Evolutionary conservation across 2,113 vertebrate species (phyloP), one percentile per base, ranked within the genome.

Genomic region (Aplodontia rufa): DNA sequence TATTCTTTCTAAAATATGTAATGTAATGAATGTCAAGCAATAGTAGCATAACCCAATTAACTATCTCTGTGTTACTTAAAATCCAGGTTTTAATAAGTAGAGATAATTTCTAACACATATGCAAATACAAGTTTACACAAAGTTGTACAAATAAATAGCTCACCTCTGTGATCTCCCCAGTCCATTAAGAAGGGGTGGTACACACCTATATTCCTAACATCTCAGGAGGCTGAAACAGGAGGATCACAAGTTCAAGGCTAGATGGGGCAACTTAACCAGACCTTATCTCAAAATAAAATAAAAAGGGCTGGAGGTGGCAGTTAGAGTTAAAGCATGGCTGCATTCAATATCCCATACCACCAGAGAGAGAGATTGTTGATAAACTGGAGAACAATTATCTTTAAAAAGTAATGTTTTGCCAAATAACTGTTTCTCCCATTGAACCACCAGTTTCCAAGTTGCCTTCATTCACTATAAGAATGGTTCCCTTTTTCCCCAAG

Each of bases 321-420:
- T 60, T 9, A 60, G 58, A 26, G 58, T 22, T 60, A 60, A 28
- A 60, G 24, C 58, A n/a, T n/a, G n/a, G n/a, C n/a, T n/a, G n/a
- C n/a, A 60, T 60, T 60, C 58, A 28, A 10, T 60, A 8, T 9
- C 24, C 30, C 30, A 10, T 16, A 32, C 62, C 12, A 32, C 9
- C 30, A 32, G 32, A 14, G 30, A 26, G 24, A 28, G 24, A 26
- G 26, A 6, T 28, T 60, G 94, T 94, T 97, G 88, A 97, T 96
- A 58, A 94, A 94, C 93, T 81, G 90, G 84, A 92, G 35, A 90
- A 94, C 80, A 97, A 97, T 97, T 96, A 97, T 98, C 74, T 97
- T 87, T 90, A 83, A 96, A 96, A 96, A 93, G 62, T 78, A 86
- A 91, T 96, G 93, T 94, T 97, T 97, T 95, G 60, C 49, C 93